Conservation (phyloP, 2,113 vertebrate genomes). For the Triplophysa dalaica region DNA sequence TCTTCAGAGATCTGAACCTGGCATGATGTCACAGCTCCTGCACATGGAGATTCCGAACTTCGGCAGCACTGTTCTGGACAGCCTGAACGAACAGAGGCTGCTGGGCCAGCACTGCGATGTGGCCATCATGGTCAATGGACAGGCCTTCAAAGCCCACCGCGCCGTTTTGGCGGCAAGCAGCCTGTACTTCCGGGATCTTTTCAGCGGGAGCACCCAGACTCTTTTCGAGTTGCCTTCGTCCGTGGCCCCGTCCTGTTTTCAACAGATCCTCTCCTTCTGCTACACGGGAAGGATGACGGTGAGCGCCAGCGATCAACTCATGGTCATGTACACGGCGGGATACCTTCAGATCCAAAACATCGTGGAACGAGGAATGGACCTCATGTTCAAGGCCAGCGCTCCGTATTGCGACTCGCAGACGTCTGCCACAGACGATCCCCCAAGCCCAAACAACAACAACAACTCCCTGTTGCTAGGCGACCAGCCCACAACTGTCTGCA, state of each 20-base stretch:
- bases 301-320: slow-evolving; percentile 93
- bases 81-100: slow-evolving; percentile 91
- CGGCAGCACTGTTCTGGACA: slow-evolving; percentile 91
- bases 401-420: slow-evolving; percentile 97
- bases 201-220: slow-evolving; percentile 86
- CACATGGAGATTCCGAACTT: slow-evolving; percentile 97
- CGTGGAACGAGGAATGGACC: slow-evolving; percentile 93
- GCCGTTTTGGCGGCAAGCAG: slow-evolving; percentile 93
- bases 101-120: slow-evolving; percentile 96
- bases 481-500: slow-evolving; percentile 79
- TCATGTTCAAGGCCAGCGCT: slow-evolving; percentile 95
- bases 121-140: slow-evolving; percentile 94
- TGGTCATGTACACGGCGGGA: slow-evolving; percentile 98
- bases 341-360: slow-evolving; percentile 99
- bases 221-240: slow-evolving; percentile 92
- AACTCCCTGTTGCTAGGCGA: slow-evolving; percentile 66
- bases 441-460: slow-evolving; percentile 81
- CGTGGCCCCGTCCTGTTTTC: slow-evolving; percentile 90
- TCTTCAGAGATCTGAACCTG: slow-evolving; percentile 53
- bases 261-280: slow-evolving; percentile 96
- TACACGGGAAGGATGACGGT: slow-evolving; percentile 96
- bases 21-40: slow-evolving; percentile 84
- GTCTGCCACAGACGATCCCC: slow-evolving; percentile 84
- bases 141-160: slow-evolving; percentile 93
- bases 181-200: slow-evolving; percentile 94